A percentile compares a stretch with the other conserved stretches of the same genome.
Conservation (phyloP, 1,140 invertebrate species). For the Hydropsyche tenuis region DNA sequence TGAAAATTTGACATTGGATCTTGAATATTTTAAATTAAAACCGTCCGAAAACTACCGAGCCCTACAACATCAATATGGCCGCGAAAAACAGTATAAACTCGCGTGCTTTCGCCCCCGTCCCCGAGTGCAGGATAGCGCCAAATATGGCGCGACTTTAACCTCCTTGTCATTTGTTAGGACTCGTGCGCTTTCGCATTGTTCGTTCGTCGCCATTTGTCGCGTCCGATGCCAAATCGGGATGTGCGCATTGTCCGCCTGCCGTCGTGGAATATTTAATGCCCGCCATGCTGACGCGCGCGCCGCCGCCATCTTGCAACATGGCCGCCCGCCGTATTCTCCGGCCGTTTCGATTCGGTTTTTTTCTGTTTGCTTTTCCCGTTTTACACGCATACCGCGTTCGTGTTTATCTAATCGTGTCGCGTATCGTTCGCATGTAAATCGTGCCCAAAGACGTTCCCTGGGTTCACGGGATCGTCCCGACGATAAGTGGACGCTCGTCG, state of each 20-base stretch:
- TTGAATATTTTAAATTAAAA: too few relatives aligned
- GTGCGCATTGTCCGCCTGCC: constrained; percentile 6
- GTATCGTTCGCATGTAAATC: constrained; percentile 5
- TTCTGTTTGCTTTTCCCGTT: too few relatives aligned
- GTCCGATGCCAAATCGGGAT: constrained; percentile 43
- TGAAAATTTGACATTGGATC: too few relatives aligned
- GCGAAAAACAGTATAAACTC: too few relatives aligned
- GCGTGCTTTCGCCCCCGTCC: too few relatives aligned
- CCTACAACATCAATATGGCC: too few relatives aligned
- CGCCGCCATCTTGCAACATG: neutral
- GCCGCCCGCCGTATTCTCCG: constrained; percentile 22
- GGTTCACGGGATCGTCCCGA: neutral
- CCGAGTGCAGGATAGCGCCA: neutral
- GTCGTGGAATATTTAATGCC: constrained; percentile 39
- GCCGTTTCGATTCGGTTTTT: neutral
- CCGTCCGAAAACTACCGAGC: too few relatives aligned
- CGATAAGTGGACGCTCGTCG: neutral
- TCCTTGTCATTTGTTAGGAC: constrained; percentile 38
- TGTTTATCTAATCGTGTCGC: constrained; percentile 3
- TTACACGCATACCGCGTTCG: neutral
- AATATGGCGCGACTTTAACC: constrained; percentile 39
- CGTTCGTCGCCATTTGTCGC: constrained; percentile 41
- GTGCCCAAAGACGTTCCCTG: neutral
- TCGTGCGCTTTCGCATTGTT: constrained; percentile 31
- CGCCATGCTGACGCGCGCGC: constrained; percentile 5